Evolutionary conservation across 2,797 vertebrate genomes (phyloP), one percentile per base, ranked within the genome.

Genomic region (Pseudochromis fuscus): DNA sequence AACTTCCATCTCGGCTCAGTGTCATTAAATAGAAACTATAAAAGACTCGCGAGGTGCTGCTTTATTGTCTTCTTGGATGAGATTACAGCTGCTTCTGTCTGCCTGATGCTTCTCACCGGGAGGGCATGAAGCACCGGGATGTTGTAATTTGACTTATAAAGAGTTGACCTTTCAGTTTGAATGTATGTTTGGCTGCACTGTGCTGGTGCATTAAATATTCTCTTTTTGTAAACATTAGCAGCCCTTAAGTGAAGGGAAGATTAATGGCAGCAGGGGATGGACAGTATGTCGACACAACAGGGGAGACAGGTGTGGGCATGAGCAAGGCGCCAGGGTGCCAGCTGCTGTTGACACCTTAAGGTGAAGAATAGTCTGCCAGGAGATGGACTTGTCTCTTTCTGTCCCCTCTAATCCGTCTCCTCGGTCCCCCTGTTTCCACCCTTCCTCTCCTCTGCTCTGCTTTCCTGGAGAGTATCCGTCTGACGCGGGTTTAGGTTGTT

Each of bases 271-370:
- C 67, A 38, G 28, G 21, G 49, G 53, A 7, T 62, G 58, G 58
- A 75, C 13, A 16, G 42, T 51, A 63, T 73, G 67, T 38, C 16
- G 31, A 45, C 59, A 50, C 57, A 67, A 75, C 42, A 67, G 60
- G 60, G 37, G 28, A 60, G 75, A 69, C 87, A 86, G 89, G 76
- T 89, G 82, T 78, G 82, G 68, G 50, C 67, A 65, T 55, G 64
- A 79, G 66, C 55, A 27, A 67, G 77, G 79, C 82, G 77, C 75
- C 66, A 69, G 57, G 59, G 72, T 79, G 80, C 78, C 86, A 86
- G 88, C 79, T 86, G 82, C 63, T 87, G 85, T 87, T 84, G 81
- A 83, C 84, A 86, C 86, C 72, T 85, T 53, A 63, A 85, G 84
- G 86, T 88, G 87, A 87, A 59, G 79, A 79, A 64, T 72, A 63